Conservation (phyloP, 2,797 vertebrate species). For the Prunella strophiata region DNA sequence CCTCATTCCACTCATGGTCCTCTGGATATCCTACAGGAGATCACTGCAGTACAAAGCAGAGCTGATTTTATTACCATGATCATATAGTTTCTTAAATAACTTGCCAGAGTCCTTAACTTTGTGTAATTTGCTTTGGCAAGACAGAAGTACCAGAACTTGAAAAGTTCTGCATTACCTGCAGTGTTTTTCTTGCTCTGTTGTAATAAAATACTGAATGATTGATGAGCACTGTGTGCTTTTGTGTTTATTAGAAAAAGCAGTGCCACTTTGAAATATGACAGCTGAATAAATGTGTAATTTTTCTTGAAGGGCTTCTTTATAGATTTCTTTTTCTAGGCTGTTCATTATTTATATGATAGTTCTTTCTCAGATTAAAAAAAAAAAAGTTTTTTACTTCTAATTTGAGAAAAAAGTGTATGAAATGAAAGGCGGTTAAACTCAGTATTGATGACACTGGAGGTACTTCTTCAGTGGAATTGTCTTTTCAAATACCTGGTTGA, state of each 20-base stretch:
- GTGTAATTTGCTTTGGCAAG: background rate
- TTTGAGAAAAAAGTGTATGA: background rate
- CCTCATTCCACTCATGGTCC: background rate
- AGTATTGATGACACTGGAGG: background rate
- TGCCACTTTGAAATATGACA: background rate
- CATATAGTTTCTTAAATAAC: background rate
- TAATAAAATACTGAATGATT: slow-evolving; percentile 14
- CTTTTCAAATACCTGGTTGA: background rate
- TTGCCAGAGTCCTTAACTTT: background rate
- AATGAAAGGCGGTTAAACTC: background rate
- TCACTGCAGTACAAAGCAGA: background rate
- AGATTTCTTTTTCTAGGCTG: background rate
- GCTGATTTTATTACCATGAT: background rate
- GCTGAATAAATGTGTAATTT: slow-evolving; percentile 28
- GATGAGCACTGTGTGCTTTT: background rate
- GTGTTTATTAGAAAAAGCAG: background rate
- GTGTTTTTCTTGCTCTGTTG: background rate
- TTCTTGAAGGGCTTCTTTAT: slow-evolving; percentile 12
- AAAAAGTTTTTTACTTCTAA: background rate
- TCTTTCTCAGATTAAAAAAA: background rate
- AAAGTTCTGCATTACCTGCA: slow-evolving; percentile 9
- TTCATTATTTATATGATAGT: background rate
- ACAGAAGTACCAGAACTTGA: background rate
- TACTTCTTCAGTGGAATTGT: background rate
- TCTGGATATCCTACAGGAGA: background rate